Percentiles rank a stretch among this genome's conserved stretches.
These are phyloP conservation scores for Drosophila flavopinicola DNA, from an alignment of 2,888 invertebrate species.

Conservation along the genomic window DNA sequence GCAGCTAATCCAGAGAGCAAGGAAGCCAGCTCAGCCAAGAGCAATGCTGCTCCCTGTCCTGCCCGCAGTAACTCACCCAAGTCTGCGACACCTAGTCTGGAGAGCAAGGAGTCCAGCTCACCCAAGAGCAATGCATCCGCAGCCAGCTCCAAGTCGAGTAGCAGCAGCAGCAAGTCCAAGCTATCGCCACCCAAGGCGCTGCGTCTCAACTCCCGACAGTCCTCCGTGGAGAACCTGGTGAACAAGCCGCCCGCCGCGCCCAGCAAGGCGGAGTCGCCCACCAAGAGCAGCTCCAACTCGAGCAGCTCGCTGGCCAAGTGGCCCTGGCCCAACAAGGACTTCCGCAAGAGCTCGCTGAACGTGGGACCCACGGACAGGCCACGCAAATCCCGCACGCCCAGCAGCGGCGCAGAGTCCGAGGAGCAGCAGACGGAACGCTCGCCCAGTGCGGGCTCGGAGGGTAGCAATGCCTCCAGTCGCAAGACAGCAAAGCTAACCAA, in stretches of 20 bases:
- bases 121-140: background rate
- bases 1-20: background rate
- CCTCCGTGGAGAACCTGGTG: slow-evolving; percentile 81
- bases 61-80: slow-evolving; percentile 17
- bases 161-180: slow-evolving; percentile 73
- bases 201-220: slow-evolving; percentile 78
- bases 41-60: slow-evolving; percentile 1
- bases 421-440: slow-evolving; percentile 83
- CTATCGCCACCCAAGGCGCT: slow-evolving; percentile 81
- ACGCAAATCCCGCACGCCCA: slow-evolving; percentile 83
- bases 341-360: slow-evolving; percentile 90
- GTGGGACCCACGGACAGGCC: slow-evolving; percentile 86
- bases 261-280: slow-evolving; percentile 83
- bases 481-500: slow-evolving; percentile 33
- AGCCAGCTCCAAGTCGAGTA: slow-evolving; percentile 1
- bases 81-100: background rate
- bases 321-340: slow-evolving; percentile 88
- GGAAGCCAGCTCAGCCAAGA: background rate
- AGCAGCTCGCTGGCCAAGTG: slow-evolving; percentile 78
- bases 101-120: background rate
- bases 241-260: slow-evolving; percentile 71
- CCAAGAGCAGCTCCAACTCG: slow-evolving; percentile 78
- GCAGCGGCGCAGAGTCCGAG: slow-evolving; percentile 83
- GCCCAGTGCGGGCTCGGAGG: slow-evolving; percentile 85
- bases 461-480: slow-evolving; percentile 84